Base-by-base conservation (phyloP, 2,113 vertebrate genomes). In the Donacobius atricapilla region DNA sequence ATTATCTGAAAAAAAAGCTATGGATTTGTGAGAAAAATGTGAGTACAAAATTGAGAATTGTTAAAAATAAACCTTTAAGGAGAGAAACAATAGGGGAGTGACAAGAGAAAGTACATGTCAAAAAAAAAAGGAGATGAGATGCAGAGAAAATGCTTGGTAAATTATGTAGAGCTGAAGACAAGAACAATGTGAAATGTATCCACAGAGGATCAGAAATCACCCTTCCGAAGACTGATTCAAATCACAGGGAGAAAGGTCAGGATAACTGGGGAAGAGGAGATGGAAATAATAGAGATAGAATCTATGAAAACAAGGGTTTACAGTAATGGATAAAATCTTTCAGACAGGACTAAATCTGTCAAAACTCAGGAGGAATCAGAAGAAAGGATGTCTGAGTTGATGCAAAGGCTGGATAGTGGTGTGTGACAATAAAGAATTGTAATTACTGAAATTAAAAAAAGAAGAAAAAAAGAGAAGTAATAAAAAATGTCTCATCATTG, bases 11-110 rank as follows among this genome's bases (percentile, higher is more conserved):
- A 77, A 9, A 57, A 42, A 50, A 54, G 1, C 6, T 25, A 19
- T 57, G 14, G 6, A 50, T 58, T 66, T 47, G 2, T 17, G 23
- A 61, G 10, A 80, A 65, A 71, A 66, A 57, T n/a, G 9, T 40
- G 22, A 8, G 3, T 7, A n/a, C 9, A n/a, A 65, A 70, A 35
- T 17, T 54, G 69, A 17, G 15, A 47, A 33, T 24, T 0, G 0
- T 44, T 63, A 69, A 78, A 93, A 92, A 64, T 44, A 50, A 68
- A 27, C 4, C 3, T 61, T 5, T 72, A 50, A 42, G 33, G 8
- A 47, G 5, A 57, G 2, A 19, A 68, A 63, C 48, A 1, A 72
- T 15, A 33, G 10, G 9, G 23, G 10, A 25, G 27, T 0, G 2
- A 60, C 94, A 76, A 30, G 27, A 10, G 18, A 78, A 78, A 54